These are phyloP conservation scores for Brachyhypopomus occidentalis DNA, from an alignment of 2,113 vertebrate species.

Conservation along the genomic window DNA sequence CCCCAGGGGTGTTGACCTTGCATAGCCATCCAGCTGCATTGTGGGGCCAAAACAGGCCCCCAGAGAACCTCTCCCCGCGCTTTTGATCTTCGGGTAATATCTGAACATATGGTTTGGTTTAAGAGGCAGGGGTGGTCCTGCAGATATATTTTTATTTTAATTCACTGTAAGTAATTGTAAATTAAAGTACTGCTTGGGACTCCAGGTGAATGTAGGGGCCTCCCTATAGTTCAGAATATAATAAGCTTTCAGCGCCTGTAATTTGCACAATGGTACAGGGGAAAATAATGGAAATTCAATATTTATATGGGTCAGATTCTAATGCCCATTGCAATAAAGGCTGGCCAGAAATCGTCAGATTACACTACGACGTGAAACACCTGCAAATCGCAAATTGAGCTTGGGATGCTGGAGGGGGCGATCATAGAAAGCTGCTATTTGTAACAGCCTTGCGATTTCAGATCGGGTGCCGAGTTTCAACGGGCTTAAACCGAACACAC, in stretches of 20 bases:
- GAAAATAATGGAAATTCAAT: conserved; percentile 59
- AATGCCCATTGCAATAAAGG: conserved; percentile 56
- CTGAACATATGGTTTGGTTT: conserved; percentile 56
- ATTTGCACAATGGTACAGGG: conserved; percentile 48
- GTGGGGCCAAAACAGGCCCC: conserved; percentile 26
- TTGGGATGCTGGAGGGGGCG: conserved; percentile 22
- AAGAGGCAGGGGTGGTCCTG: conserved; percentile 53
- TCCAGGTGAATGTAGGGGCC: conserved; percentile 42
- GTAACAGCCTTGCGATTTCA: conserved; percentile 38
- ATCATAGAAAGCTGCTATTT: conserved; percentile 43
- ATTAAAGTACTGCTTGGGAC: conserved; percentile 52
- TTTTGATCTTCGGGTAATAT: conserved; percentile 49
- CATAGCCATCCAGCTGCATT: conserved; percentile 26
- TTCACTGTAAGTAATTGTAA: conserved; percentile 62
- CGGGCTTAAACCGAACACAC: neutral
- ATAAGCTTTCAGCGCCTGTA: conserved; percentile 59
- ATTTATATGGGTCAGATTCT: conserved; percentile 53
- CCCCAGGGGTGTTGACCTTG: conserved; percentile 34
- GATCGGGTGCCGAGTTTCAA: conserved; percentile 23
- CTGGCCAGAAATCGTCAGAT: conserved; percentile 45
- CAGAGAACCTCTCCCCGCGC: conserved; percentile 21
- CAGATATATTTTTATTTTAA: conserved; percentile 58
- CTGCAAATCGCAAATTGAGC: conserved; percentile 50
- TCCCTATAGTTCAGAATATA: conserved; percentile 44
- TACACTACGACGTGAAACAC: conserved; percentile 54